Evolutionary conservation across 2,797 vertebrate genomes (phyloP), one percentile per base, ranked within the genome.

Genomic region (Aulostomus chinensis): DNA sequence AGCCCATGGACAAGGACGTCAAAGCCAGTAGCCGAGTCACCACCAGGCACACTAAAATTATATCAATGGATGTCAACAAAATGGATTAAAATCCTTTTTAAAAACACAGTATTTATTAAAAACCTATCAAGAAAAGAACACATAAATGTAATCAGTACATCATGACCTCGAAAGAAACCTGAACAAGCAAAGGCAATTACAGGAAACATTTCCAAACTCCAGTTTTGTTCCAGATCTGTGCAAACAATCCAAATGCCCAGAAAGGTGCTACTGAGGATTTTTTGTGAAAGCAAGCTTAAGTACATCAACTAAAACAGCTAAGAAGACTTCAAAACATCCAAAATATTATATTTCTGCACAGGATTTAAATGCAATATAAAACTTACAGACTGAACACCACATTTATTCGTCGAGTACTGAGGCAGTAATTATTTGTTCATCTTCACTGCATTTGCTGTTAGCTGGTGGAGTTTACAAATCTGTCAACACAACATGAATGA

Each of bases 261-360:
- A 85, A 83, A 57, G 20, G 41, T 15, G 34, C 46, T 26, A 2
- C 22, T 9, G 51, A 76, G 40, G 39, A 9, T 48, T 64, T 88
- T 85, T 86, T 56, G 56, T 66, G 77, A 66, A 90, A 86, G 24
- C 7, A 22, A 20, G 11, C 4, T 89, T 88, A 89, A 88, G 12
- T 15, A 10, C 32, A 46, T 31, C 40, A 56, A 52, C 50, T 34
- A 59, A 73, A 75, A 59, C 12, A 34, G 31, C 40, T 17, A 49
- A 58, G 45, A 78, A 66, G n/a, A n/a, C n/a, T n/a, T n/a, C n/a
- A n/a, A n/a, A n/a, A n/a, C n/a, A n/a, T n/a, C n/a, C n/a, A n/a
- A n/a, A n/a, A n/a, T n/a, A n/a, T n/a, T n/a, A n/a, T n/a, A n/a
- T n/a, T n/a, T n/a, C n/a, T n/a, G n/a, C n/a, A n/a, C n/a, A n/a